A percentile compares a stretch with the other conserved stretches of the same genome.
These are phyloP conservation scores for Oreohelix idahoensis DNA, from an alignment of 1,140 invertebrate species.

Conservation along the genomic window DNA sequence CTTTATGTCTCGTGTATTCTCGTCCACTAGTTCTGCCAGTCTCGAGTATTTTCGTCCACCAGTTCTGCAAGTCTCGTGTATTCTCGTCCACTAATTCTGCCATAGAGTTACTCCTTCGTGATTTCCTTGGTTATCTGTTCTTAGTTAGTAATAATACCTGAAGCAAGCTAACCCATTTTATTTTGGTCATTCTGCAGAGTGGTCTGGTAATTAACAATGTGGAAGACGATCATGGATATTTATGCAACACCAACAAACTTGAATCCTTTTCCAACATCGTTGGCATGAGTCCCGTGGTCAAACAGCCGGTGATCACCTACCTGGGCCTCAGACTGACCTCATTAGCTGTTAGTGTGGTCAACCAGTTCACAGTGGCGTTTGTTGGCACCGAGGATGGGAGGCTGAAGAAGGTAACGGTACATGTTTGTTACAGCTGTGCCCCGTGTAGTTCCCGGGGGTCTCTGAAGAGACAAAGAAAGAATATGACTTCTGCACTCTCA, in stretches of 20 bases:
- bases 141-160: no score
- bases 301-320: conserved; percentile 46
- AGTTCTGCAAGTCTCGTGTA: no score
- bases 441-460: no score
- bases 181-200: conserved; percentile 36
- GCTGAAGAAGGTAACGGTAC: conserved; percentile 86
- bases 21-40: no score
- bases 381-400: conserved; percentile 91
- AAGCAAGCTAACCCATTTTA: no score
- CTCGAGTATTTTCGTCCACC: no score
- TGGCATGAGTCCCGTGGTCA: conserved; percentile 44
- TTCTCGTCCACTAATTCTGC: no score
- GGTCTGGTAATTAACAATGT: conserved; percentile 42
- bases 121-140: no score
- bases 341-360: conserved; percentile 93
- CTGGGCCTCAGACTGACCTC: conserved; percentile 79
- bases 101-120: no score
- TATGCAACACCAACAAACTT: conserved; percentile 55
- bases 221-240: conserved; percentile 50
- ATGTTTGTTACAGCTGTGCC: neutral
- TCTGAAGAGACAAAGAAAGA: no score
- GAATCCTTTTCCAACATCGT: conserved; percentile 56
- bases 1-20: no score
- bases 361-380: conserved; percentile 96
- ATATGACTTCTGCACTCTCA: no score